A percentile compares a stretch with the other conserved stretches of the same genome.
These are phyloP conservation scores for Chrysolophus pictus DNA, from an alignment of 2,797 vertebrate genomes.

Conservation along the genomic window DNA sequence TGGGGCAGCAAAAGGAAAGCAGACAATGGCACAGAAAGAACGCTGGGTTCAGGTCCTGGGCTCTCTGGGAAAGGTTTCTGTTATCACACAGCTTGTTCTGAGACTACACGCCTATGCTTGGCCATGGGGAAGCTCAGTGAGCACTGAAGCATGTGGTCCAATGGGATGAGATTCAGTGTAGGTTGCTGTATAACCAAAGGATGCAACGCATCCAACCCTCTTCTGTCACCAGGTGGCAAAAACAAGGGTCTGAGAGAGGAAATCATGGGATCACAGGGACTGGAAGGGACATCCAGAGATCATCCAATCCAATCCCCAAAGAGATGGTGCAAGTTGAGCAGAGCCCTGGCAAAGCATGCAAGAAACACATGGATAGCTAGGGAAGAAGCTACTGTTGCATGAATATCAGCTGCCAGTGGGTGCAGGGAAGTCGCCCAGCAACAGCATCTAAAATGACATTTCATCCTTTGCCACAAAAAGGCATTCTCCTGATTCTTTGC, in stretches of 20 bases:
- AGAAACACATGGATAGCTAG: not conserved
- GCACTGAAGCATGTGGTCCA: not conserved
- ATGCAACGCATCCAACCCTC: accelerated
- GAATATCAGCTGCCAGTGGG: not conserved
- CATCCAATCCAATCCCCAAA: too few relatives aligned
- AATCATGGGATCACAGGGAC: too few relatives aligned
- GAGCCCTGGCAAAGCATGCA: not conserved
- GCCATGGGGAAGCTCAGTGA: not conserved
- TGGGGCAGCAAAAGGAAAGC: not conserved
- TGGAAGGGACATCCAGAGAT: too few relatives aligned
- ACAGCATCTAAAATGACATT: accelerated
- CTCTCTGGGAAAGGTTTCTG: not conserved
- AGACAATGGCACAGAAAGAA: accelerated
- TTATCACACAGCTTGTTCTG: not conserved
- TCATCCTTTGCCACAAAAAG: accelerated
- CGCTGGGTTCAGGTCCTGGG: not conserved
- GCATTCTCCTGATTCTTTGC: accelerated
- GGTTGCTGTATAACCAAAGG: not conserved
- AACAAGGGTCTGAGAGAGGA: not conserved
- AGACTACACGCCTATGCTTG: not conserved
- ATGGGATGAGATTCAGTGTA: not conserved
- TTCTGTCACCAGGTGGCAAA: not conserved
- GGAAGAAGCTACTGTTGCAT: not conserved
- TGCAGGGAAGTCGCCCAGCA: not conserved
- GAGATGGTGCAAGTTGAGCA: not conserved